Evolutionary conservation across 2,797 vertebrate genomes (phyloP), one percentile per base, ranked within the genome.

Genomic region (Nannoperca obscura): DNA sequence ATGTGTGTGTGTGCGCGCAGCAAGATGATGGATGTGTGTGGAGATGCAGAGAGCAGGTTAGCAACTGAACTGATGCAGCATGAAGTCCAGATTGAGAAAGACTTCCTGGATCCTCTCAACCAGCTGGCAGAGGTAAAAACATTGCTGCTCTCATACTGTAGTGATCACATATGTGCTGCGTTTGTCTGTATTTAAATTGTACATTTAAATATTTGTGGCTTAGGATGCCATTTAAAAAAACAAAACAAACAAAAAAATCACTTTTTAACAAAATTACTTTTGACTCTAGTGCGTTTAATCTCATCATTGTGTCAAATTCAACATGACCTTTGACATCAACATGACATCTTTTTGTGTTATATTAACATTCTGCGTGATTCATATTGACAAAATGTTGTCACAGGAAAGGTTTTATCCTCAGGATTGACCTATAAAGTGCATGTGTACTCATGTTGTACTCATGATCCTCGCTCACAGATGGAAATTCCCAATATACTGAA

Each of bases 401-500:
- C 27, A 19, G 65, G 47, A 74, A 71, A 63, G 5, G 20, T 38
- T 32, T 50, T 61, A 10, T 34, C 36, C 7, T 54, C 34, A 36
- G 27, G n/a, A n/a, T 38, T 71, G 34, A 69, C 42, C 42, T 72
- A 14, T 68, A 22, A 68, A 70, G 19, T 50, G 36, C 20, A 0
- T 12, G 22, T 73, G 24, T n/a, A 2, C 13, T 72, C 32, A 30
- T 44, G 44, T 7, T 36, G 38, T 52, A 46, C 6, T 68, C 36
- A 38, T 54, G 47, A 27, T 32, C 24, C 57, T 65, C 46, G 5
- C 42, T 87, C 86, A 44, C 74, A 99, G 98, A 85, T 96, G 34
- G 98, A 99, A 32, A 98, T 99, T 86, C 98, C 98, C 0, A 99
- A 99, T 89, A 97, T 99, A 81, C 94, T 97, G 60, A 99, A 98